These are phyloP conservation scores for human (Homo sapiens) DNA, from an alignment of 2,113 vertebrate species.

Conservation along the genomic window DNA sequence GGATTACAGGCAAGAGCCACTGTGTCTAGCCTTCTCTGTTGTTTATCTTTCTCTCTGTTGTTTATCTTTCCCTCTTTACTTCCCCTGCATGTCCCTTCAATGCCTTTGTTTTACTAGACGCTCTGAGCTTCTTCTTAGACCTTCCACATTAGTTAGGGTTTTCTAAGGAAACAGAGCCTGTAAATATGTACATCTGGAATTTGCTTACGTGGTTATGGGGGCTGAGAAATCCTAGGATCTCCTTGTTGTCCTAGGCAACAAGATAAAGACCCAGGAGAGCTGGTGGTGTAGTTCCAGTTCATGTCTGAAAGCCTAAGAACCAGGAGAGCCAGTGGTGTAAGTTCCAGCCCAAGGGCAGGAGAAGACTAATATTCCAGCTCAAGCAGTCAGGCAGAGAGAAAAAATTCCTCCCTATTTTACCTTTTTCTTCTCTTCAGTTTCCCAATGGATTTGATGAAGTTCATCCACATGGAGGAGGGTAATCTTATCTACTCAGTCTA, in stretches of 20 bases:
- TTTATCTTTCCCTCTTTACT: background rate
- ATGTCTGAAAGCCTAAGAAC: background rate
- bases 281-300: background rate
- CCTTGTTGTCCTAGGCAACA: too few species aligned
- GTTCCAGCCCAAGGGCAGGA: background rate
- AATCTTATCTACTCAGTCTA: background rate
- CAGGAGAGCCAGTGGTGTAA: background rate
- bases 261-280: background rate
- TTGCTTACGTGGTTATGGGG: too few species aligned
- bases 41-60: background rate
- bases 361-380: background rate
- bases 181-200: too few species aligned
- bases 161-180: background rate
- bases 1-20: too few species aligned
- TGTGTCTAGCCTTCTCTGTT: too few species aligned
- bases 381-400: background rate
- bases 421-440: background rate
- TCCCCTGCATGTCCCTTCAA: background rate
- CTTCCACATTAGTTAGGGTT: background rate
- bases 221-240: too few species aligned
- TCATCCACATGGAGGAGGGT: too few species aligned
- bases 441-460: background rate
- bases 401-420: background rate
- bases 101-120: background rate
- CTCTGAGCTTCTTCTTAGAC: background rate